Conservation (phyloP, 2,797 vertebrate species). For the Otolemur crassicaudatus region DNA sequence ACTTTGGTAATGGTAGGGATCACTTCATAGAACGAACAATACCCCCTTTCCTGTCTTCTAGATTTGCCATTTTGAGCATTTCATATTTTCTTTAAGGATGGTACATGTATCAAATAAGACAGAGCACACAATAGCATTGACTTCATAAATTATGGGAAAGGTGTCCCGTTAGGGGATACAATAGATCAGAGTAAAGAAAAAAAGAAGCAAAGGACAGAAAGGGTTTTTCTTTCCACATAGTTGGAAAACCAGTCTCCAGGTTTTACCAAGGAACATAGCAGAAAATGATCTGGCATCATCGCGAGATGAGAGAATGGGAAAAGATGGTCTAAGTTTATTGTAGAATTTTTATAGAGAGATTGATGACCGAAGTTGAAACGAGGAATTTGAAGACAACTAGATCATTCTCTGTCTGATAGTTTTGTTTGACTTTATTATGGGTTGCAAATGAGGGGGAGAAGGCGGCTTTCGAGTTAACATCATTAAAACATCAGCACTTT, state of each 20-base stretch:
- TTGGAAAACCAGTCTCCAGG: background rate
- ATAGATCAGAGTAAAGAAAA: background rate
- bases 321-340: background rate
- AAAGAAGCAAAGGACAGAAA: background rate
- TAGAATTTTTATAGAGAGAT: background rate
- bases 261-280: background rate
- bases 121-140: background rate
- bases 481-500: background rate
- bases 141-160: background rate
- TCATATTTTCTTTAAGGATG: constrained; percentile 10
- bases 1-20: background rate
- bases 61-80: background rate
- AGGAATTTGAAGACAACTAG: background rate
- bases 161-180: background rate
- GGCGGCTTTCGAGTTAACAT: background rate
- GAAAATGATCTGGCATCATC: background rate
- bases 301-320: background rate
- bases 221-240: background rate
- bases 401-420: background rate
- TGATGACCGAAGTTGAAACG: background rate
- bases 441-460: background rate
- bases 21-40: background rate
- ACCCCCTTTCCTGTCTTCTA: background rate
- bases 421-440: constrained; percentile 17
- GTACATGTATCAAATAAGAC: background rate